Evolutionary conservation across 2,797 vertebrate species (phyloP).

Genomic region (Melanotaenia nigrans): DNA sequence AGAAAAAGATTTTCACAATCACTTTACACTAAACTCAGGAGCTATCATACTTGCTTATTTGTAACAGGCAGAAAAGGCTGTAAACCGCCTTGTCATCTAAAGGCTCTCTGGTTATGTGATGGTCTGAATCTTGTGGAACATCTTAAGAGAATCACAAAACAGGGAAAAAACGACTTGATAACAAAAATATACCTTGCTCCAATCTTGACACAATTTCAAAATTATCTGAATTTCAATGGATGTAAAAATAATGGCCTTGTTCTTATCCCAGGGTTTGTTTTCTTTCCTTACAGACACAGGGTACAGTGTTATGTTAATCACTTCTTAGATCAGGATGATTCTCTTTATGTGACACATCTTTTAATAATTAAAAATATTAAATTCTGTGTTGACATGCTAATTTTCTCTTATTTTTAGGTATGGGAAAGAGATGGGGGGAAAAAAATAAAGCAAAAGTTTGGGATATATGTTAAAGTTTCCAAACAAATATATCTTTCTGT

Average conservation of each 20-base stretch:
- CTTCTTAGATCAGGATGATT: neutral
- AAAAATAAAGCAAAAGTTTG: too few species aligned
- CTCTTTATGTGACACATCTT: neutral
- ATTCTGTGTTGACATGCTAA: neutral
- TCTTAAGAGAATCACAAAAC: neutral
- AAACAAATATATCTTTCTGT: too few species aligned
- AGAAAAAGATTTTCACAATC: neutral
- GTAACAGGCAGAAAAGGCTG: neutral
- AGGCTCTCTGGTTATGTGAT: neutral
- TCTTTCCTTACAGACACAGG: too few species aligned
- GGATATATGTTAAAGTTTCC: too few species aligned
- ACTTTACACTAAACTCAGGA: neutral
- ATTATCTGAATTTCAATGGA: neutral
- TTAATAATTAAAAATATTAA: neutral
- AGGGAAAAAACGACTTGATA: too few species aligned
- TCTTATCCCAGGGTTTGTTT: too few species aligned
- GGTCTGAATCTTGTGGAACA: neutral
- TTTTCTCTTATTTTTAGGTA: neutral
- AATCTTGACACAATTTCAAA: neutral
- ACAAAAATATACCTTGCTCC: neutral
- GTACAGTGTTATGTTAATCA: neutral
- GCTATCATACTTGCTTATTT: neutral
- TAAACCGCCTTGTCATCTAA: neutral
- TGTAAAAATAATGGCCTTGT: neutral
- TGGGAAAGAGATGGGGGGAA: neutral